phyloP scores from a whole-genome alignment of 2,113 vertebrate species.

The Macrotus californicus region DNA sequence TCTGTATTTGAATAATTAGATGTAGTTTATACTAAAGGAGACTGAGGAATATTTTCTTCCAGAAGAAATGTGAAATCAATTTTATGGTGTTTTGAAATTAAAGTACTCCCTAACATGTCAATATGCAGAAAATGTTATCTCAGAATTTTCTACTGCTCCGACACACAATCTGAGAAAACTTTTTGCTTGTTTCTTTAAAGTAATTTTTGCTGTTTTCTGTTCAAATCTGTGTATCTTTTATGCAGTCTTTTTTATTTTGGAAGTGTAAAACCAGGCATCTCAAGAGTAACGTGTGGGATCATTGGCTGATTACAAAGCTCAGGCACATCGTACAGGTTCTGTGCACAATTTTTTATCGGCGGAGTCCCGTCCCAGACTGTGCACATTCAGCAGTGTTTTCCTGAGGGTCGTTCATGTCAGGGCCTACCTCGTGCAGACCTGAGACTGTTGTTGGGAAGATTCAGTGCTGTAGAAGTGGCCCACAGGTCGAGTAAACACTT shows the following conservation, averaged over 20 bases:
- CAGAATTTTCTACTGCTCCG: conserved; percentile 16
- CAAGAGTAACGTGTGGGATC: not conserved
- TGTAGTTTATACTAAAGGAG: not conserved
- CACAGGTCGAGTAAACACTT: not conserved
- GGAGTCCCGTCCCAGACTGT: not conserved
- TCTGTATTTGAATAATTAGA: not conserved
- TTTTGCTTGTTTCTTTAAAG: conserved; percentile 41
- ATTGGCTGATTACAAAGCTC: not conserved
- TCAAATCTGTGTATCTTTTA: conserved; percentile 56
- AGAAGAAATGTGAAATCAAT: conserved; percentile 34
- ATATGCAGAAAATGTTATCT: not conserved
- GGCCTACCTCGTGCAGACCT: too few relatives aligned
- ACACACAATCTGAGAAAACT: conserved; percentile 6
- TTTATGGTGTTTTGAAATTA: not conserved
- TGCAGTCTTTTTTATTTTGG: conserved; percentile 43
- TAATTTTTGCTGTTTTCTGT: conserved; percentile 68
- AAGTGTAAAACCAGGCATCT: conserved; percentile 35
- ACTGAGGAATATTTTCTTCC: not conserved
- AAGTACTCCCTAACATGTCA: not conserved
- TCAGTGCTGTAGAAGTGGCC: not conserved
- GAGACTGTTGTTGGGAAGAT: not conserved
- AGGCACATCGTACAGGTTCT: not conserved
- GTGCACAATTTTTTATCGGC: not conserved
- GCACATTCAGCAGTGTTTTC: not conserved
- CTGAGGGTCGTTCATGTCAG: not conserved